These are phyloP conservation scores for Leptopilina boulardi DNA, from an alignment of 1,140 invertebrate genomes.

Conservation along the genomic window DNA sequence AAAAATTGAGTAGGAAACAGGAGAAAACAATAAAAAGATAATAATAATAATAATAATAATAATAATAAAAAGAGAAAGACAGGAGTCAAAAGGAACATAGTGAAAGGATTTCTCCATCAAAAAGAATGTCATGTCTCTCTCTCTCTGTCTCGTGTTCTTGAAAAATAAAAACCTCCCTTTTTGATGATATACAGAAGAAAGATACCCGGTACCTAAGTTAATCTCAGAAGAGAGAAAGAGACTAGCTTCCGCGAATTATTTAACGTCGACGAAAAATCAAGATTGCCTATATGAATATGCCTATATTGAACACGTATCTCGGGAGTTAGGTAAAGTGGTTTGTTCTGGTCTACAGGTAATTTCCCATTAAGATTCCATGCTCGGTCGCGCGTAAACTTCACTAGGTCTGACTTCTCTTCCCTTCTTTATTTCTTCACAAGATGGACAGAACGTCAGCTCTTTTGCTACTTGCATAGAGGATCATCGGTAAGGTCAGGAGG, in stretches of 20 bases:
- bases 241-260: conserved; percentile 69
- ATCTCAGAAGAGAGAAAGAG: too few relatives aligned
- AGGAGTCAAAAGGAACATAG: neutral
- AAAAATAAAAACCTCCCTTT: conserved; percentile 41
- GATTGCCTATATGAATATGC: conserved; percentile 27
- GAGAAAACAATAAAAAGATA: too few relatives aligned
- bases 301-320: conserved; percentile 64
- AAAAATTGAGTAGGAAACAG: too few relatives aligned
- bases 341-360: conserved; percentile 59
- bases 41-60: too few relatives aligned
- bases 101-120: neutral
- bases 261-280: conserved; percentile 37
- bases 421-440: conserved; percentile 36
- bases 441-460: conserved; percentile 44
- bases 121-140: neutral
- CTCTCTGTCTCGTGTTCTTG: neutral
- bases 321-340: conserved; percentile 54
- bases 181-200: conserved; percentile 63
- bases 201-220: conserved; percentile 58
- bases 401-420: conserved; percentile 38
- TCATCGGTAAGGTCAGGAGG: conserved; percentile 48
- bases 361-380: conserved; percentile 71
- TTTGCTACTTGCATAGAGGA: conserved; percentile 47
- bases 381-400: conserved; percentile 65
- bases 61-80: conserved; percentile 35